Evolutionary conservation across 1,140 invertebrate genomes (phyloP), one percentile per base, ranked within the genome.

Genomic region (Macrobrachium rosenbergii): DNA sequence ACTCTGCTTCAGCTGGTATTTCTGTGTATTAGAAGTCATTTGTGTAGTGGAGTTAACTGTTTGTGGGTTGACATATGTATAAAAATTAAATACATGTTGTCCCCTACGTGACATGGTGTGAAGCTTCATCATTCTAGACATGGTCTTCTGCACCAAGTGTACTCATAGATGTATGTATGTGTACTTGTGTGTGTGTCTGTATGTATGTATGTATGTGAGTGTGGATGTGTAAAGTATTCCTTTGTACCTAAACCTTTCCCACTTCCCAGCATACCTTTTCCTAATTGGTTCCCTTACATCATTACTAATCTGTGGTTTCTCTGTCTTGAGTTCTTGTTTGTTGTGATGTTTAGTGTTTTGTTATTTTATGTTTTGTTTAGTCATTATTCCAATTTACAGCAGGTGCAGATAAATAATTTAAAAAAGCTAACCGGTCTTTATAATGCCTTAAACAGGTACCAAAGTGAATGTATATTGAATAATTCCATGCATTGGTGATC

Each of bases 311-410:
- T 78, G 45, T 80, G 59, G 59, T 37, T 28, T 28, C 62, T 72
- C 82, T 83, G 59, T 76, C 82, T 83, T 83, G 82, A 69, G 52
- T 87, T 87, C 85, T 76, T 87, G 85, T 87, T 87, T 87, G 78
- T 87, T 79, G 81, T 79, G 78, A 81, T 76, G 82, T 83, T 85
- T 86, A 80, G 69, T 75, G 75, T 64, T 73, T 73, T 60, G 58
- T 75, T 78, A 78, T 75, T 85, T 85, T 78, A 85, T 62, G 62
- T 77, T 59, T 76, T 84, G 64, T 85, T 69, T 63, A 59, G 75
- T 79, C 64, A 78, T 28, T 87, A 69, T 62, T 80, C 52, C 37
- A 62, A 37, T 86, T 80, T 43, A 60, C 37, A 87, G 75, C 62
- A 81, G 43, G 21, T 23, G 63, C 52, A 52, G 52, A 52, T 52